phyloP scores from a whole-genome alignment of 2,113 vertebrate species.

The Peromyscus californicus region DNA sequence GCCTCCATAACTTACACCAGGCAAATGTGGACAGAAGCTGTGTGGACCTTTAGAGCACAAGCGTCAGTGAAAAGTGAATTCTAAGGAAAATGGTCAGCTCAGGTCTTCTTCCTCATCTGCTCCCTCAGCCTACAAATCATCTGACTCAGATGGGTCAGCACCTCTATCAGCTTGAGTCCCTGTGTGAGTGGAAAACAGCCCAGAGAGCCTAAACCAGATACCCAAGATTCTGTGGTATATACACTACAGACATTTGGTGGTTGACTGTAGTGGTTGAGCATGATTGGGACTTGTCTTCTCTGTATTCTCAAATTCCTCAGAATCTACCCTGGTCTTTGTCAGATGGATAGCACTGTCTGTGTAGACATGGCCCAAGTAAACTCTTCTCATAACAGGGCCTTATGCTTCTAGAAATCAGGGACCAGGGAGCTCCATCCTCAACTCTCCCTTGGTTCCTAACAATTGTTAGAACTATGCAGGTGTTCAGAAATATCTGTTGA shows the following conservation, averaged over 20 bases:
- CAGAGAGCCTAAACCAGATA: too few species aligned
- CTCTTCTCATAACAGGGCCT: neutral
- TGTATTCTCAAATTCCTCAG: neutral
- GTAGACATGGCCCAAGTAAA: too few species aligned
- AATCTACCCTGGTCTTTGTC: neutral
- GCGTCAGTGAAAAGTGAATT: neutral
- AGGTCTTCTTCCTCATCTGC: neutral
- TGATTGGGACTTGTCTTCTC: neutral
- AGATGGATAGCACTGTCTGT: too few species aligned
- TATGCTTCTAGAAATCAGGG: neutral
- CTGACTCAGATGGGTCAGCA: neutral
- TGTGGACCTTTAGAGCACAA: neutral
- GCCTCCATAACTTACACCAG: conserved; percentile 1
- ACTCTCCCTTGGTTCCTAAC: neutral
- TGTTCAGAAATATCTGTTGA: neutral
- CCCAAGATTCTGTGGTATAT: neutral
- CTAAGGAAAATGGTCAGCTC: neutral
- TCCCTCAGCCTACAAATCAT: neutral
- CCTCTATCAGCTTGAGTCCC: neutral
- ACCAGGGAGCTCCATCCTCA: neutral
- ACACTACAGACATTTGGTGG: neutral
- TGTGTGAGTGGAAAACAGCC: neutral
- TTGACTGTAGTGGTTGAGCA: neutral
- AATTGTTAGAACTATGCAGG: neutral
- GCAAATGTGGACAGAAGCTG: neutral